Evolutionary conservation across 2,113 vertebrate genomes (phyloP).

Genomic region (Phoenicopterus ruber): DNA sequence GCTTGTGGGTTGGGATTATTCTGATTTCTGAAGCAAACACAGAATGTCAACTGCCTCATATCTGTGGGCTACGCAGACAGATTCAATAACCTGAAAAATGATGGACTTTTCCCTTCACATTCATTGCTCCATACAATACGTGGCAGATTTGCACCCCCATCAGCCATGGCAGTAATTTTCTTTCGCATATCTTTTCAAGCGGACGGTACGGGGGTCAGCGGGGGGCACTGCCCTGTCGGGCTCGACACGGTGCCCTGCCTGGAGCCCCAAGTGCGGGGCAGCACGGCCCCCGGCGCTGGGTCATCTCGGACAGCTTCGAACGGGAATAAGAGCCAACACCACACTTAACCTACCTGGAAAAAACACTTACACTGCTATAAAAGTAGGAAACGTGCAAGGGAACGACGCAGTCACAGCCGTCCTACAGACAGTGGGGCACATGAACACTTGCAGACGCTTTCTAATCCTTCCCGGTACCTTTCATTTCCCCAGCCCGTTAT

Average conservation of each 20-base stretch:
- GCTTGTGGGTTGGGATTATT: not conserved
- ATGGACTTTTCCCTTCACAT: not conserved
- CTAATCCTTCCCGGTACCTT: not conserved
- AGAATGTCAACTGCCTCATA: not conserved
- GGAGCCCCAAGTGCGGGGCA: not conserved
- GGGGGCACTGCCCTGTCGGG: not conserved
- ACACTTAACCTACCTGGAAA: not conserved
- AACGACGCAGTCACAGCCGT: not conserved
- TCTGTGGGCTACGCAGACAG: not conserved
- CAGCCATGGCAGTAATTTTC: not conserved
- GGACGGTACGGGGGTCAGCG: not conserved
- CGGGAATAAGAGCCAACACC: not conserved
- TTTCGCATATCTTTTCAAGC: not conserved
- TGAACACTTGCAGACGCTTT: fast-evolving
- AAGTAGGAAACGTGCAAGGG: not conserved
- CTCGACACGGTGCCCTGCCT: not conserved
- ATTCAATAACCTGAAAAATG: not conserved
- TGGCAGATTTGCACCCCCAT: not conserved
- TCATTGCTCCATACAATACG: not conserved
- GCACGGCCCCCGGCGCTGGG: not conserved
- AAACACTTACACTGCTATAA: not conserved
- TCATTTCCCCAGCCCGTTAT: not conserved
- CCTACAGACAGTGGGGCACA: not conserved
- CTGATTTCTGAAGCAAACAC: not conserved
- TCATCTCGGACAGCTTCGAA: not conserved